These are phyloP conservation scores for Pharmacophagus antenor DNA, from an alignment of 2,888 invertebrate species.

Conservation along the genomic window DNA sequence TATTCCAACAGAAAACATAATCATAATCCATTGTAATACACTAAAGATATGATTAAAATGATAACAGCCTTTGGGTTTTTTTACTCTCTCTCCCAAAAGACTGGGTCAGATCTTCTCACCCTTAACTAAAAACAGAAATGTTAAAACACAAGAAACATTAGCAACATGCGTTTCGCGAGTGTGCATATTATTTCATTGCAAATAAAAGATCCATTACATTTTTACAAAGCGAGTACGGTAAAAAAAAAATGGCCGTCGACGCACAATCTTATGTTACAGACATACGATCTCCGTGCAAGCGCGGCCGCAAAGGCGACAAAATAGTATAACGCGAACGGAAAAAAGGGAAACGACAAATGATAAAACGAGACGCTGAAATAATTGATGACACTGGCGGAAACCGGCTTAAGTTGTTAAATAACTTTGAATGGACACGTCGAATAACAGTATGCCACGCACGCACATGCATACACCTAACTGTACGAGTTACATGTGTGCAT, in stretches of 20 bases:
- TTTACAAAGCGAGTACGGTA: slow-evolving; percentile 2
- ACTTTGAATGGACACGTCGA: too few relatives aligned
- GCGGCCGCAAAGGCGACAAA: slow-evolving; percentile 19
- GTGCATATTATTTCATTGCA: not conserved
- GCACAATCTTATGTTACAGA: slow-evolving; percentile 25
- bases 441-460: not conserved
- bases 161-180: not conserved
- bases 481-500: not conserved
- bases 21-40: too few relatives aligned
- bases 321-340: not conserved
- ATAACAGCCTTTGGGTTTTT: too few relatives aligned
- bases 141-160: not conserved
- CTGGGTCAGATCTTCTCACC: too few relatives aligned
- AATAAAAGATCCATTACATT: slow-evolving; percentile 15
- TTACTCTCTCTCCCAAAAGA: too few relatives aligned
- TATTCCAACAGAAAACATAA: too few relatives aligned
- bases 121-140: too few relatives aligned
- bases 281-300: slow-evolving; percentile 18
- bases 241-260: slow-evolving; percentile 5
- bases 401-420: not conserved
- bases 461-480: not conserved
- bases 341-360: slow-evolving; percentile 3
- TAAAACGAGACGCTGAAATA: not conserved
- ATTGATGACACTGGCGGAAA: not conserved
- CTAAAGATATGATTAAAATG: too few relatives aligned